Conservation (phyloP, 2,113 vertebrate genomes). For the Lipophrys pholis region DNA sequence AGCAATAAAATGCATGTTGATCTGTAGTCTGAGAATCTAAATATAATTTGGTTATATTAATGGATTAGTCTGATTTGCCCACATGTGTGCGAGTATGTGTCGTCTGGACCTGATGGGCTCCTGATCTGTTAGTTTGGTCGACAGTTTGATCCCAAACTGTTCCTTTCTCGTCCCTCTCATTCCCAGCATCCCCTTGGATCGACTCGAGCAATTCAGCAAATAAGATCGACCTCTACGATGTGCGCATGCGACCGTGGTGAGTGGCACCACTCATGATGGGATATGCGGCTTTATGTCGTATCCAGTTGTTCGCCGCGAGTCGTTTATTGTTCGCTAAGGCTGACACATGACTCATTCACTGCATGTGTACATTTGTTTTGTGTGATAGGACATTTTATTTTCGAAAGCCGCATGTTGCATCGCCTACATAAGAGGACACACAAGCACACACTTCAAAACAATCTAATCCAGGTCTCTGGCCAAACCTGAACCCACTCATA, state of each 20-base stretch:
- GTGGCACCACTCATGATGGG: slow-evolving; percentile 27
- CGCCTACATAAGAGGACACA: background rate
- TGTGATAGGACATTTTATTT: slow-evolving; percentile 10
- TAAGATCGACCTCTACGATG: slow-evolving; percentile 97
- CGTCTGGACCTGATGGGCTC: no score
- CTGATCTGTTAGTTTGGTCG: no score
- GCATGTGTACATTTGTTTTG: slow-evolving; percentile 1
- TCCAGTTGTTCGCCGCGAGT: background rate
- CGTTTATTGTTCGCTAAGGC: slow-evolving; percentile 10
- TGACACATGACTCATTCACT: background rate
- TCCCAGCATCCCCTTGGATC: slow-evolving; percentile 94
- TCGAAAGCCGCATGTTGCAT: slow-evolving; percentile 7
- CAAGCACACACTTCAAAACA: slow-evolving; percentile 13
- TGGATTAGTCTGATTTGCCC: no score
- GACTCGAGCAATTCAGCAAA: slow-evolving; percentile 88
- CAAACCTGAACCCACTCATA: slow-evolving; percentile 18
- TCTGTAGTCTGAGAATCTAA: no score
- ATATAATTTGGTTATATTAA: no score
- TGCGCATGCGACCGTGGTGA: slow-evolving; percentile 96
- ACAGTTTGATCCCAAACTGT: no score
- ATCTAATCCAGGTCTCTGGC: slow-evolving; percentile 25
- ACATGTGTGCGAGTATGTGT: no score
- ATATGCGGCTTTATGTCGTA: background rate
- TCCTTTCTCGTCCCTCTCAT: background rate
- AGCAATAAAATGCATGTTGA: no score